These are phyloP conservation scores for Empidonax traillii DNA, from an alignment of 2,113 vertebrate species.

Conservation along the genomic window DNA sequence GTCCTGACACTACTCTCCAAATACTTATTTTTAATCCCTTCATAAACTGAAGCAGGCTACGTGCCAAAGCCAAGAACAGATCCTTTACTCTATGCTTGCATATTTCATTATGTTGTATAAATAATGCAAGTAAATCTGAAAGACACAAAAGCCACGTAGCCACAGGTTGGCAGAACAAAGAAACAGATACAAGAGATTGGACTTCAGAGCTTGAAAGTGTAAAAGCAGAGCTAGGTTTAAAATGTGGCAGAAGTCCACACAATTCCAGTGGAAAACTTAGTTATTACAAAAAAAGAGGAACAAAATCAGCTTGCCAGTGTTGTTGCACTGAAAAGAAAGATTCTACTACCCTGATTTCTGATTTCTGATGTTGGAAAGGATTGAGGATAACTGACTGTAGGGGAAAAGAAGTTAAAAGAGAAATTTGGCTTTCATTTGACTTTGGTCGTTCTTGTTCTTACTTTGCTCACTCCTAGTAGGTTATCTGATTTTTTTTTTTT, in stretches of 20 bases:
- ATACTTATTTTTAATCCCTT: slow-evolving; percentile 35
- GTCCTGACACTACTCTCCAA: background rate
- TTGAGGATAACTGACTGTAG: background rate
- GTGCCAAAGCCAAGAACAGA: slow-evolving; percentile 29
- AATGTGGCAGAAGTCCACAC: background rate
- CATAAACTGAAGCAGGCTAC: background rate
- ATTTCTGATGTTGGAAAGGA: background rate
- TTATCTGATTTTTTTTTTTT: background rate
- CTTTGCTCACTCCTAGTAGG: background rate
- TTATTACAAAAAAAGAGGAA: background rate
- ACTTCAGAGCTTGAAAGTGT: slow-evolving; percentile 37
- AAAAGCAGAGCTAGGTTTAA: slow-evolving; percentile 34
- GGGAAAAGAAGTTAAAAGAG: background rate
- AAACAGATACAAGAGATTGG: slow-evolving; percentile 18
- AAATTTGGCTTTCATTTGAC: background rate
- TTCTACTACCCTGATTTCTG: background rate
- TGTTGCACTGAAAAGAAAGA: background rate
- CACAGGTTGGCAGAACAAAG: slow-evolving; percentile 57
- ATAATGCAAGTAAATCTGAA: slow-evolving; percentile 68
- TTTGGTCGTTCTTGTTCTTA: slow-evolving; percentile 24
- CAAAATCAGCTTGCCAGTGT: background rate
- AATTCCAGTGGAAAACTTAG: background rate
- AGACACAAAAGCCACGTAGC: slow-evolving; percentile 57
- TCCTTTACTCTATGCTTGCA: slow-evolving; percentile 63
- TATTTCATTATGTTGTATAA: slow-evolving; percentile 68